Conservation (phyloP, 2,113 vertebrate species). For the Bombycilla garrulus region DNA sequence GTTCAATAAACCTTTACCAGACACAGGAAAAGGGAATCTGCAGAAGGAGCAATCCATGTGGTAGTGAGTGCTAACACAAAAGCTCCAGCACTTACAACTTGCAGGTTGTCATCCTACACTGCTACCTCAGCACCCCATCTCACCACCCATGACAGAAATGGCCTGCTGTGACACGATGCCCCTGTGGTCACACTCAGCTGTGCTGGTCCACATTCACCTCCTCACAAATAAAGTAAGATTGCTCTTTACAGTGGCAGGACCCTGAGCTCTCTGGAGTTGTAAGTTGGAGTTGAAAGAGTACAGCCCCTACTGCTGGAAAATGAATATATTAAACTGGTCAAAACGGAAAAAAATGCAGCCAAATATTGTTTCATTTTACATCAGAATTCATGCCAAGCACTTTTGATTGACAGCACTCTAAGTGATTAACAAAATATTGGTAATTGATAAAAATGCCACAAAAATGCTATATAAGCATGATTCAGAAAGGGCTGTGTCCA, state of each 20-base stretch:
- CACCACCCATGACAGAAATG: not conserved
- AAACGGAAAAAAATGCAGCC: not conserved
- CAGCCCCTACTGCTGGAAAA: not conserved
- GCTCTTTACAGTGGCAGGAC: not conserved
- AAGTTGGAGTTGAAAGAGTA: not conserved
- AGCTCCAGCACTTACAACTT: not conserved
- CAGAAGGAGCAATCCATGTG: not conserved
- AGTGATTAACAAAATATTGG: not conserved
- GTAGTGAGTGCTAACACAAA: not conserved
- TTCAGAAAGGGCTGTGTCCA: not conserved
- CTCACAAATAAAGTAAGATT: not conserved
- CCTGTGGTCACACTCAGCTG: not conserved
- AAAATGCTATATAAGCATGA: not conserved
- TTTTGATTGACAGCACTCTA: not conserved
- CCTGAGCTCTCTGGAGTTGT: not conserved
- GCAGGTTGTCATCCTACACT: not conserved
- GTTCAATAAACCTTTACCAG: not conserved
- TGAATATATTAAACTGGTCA: not conserved
- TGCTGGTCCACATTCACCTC: not conserved
- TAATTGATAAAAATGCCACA: not conserved
- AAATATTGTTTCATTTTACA: not conserved
- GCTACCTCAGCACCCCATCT: not conserved
- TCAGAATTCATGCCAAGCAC: not conserved
- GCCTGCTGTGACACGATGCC: not conserved
- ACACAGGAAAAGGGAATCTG: not conserved